phyloP scores from a whole-genome alignment of 2,113 vertebrate species.

The Ia io region DNA sequence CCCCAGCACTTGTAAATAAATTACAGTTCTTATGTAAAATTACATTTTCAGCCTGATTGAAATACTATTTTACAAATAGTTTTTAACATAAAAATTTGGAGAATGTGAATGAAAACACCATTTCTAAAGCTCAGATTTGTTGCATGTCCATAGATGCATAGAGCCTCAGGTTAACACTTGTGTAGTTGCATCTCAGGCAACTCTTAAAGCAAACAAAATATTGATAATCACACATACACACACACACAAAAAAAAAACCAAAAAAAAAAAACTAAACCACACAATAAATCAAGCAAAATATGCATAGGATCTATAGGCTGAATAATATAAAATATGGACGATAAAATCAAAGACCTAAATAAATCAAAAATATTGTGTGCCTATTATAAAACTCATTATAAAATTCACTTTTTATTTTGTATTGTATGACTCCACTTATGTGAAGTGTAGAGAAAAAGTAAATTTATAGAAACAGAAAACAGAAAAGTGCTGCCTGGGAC shows the following conservation, averaged over 20 bases:
- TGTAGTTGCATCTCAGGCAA: no score
- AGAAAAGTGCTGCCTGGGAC: background rate
- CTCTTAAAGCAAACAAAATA: no score
- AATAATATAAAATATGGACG: background rate
- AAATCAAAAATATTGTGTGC: background rate
- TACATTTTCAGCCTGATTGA: background rate
- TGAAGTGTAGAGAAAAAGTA: background rate
- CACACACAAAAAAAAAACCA: no score
- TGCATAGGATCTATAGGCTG: background rate
- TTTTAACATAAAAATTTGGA: background rate
- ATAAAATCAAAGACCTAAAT: background rate
- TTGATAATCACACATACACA: no score
- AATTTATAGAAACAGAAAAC: background rate
- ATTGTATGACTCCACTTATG: background rate
- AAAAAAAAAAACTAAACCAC: background rate
- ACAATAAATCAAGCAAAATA: background rate
- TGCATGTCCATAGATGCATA: background rate
- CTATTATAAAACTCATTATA: background rate
- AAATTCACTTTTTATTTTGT: background rate
- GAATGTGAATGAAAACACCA: background rate
- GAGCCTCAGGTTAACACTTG: background rate
- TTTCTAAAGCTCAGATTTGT: background rate
- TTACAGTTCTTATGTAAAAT: background rate
- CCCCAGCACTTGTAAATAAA: background rate
- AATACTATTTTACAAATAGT: background rate